phyloP scores from a whole-genome alignment of 1,140 invertebrate species.

The Teleogryllus occipitalis region DNA sequence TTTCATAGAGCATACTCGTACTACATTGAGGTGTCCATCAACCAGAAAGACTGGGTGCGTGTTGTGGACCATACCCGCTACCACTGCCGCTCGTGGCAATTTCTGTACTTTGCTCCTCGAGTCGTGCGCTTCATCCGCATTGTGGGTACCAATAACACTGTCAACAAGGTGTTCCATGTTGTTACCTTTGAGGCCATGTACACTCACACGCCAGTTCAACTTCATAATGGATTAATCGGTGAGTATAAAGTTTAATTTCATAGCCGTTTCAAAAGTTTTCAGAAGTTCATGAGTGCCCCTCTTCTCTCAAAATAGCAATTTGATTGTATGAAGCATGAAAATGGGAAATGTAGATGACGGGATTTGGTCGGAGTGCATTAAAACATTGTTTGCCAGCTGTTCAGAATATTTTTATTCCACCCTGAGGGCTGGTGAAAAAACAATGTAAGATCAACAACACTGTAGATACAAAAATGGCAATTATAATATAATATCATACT shows the following conservation, averaged over 20 bases:
- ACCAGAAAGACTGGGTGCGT: slow-evolving; percentile 89
- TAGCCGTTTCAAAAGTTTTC: too few relatives aligned
- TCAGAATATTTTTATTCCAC: too few relatives aligned
- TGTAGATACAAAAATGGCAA: too few relatives aligned
- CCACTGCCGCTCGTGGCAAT: slow-evolving; percentile 93
- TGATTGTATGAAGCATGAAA: too few relatives aligned
- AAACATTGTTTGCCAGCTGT: too few relatives aligned
- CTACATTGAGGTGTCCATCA: slow-evolving; percentile 92
- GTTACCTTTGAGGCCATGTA: slow-evolving; percentile 87
- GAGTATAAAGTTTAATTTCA: slow-evolving; percentile 21
- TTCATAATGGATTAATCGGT: slow-evolving; percentile 59
- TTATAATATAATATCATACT: too few relatives aligned
- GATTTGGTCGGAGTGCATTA: too few relatives aligned
- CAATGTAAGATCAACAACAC: too few relatives aligned
- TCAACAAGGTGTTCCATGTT: slow-evolving; percentile 91
- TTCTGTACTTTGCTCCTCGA: slow-evolving; percentile 80
- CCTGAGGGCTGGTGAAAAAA: too few relatives aligned
- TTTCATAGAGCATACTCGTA: slow-evolving; percentile 80
- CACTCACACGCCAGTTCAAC: slow-evolving; percentile 61
- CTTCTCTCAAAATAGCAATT: too few relatives aligned
- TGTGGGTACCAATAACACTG: slow-evolving; percentile 91
- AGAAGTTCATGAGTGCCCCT: too few relatives aligned
- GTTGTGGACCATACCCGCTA: slow-evolving; percentile 87
- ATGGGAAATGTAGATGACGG: too few relatives aligned
- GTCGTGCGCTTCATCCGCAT: slow-evolving; percentile 85